Base-by-base conservation (phyloP, 2,888 invertebrate genomes). In the Camptogramma bilineatum region DNA sequence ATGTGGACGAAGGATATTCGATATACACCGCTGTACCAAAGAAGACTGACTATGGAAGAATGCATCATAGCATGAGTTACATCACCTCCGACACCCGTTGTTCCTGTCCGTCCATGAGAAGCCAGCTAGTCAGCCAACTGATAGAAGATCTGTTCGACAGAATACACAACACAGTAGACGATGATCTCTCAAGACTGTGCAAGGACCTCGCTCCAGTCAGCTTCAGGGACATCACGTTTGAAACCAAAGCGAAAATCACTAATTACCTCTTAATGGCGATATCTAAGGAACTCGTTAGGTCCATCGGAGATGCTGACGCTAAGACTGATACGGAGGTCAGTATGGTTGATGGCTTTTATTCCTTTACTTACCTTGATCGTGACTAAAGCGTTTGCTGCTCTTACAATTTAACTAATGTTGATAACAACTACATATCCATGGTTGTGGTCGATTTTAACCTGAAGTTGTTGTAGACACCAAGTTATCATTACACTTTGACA, bases 201-300 rank as follows among this genome's bases (percentile, higher is more conserved):
- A 83, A 82, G 52, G 92, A 93, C 8, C 86, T 93, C 52, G 79
- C 80, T 48, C 79, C 85, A 28, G 79, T 76, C 48, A 83, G 81
- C 69, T 84, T 81, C 62, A 82, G 79, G 71, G 88, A 88, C 72
- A 81, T 88, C 52, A 86, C 82, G 66, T 80, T 80, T 55, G 90
- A 92, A 78, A 88, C 90, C 83, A 92, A 91, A 87, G 87, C 91
- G 69, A 92, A 92, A 85, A 93, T 93, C 72, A 91, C 88, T 68
- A 93, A 93, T 87, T 93, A 92, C 82, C 90, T 93, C 73, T 79
- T 93, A 78, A 91, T 92, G 91, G 92, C 92, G 78, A 93, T 93
- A 80, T 93, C 93, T 51, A 93, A 93, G 80, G 93, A 93, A 76
- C 88, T 93, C 62, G 91, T 93, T 71, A 87, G 93, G 75, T 93